A percentile compares a stretch with the other conserved stretches of the same genome.
Conservation (phyloP, 2,113 vertebrate species). For the Equus przewalskii region DNA sequence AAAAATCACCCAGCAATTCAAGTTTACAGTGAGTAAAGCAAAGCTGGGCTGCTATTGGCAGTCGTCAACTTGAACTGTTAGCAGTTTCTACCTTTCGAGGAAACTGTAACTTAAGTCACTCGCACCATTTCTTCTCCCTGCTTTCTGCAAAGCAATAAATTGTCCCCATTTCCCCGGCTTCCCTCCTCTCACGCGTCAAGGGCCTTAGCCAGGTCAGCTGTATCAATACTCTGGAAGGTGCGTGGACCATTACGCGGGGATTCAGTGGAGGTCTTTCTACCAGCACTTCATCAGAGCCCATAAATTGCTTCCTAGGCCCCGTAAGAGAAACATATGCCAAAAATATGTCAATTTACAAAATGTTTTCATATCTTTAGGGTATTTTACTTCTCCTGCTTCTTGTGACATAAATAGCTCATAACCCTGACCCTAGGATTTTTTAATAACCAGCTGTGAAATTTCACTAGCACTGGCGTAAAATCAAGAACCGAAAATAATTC, state of each 20-base stretch:
- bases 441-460: conserved; percentile 81
- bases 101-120: conserved; percentile 67
- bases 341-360: conserved; percentile 77
- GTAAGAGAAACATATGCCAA: conserved; percentile 72
- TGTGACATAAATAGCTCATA: conserved; percentile 72
- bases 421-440: conserved; percentile 54
- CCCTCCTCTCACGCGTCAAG: not conserved
- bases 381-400: conserved; percentile 74
- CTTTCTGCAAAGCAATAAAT: conserved; percentile 70
- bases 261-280: conserved; percentile 21
- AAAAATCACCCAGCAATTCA: not conserved
- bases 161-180: conserved; percentile 13
- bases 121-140: not conserved
- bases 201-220: conserved; percentile 72
- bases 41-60: not conserved
- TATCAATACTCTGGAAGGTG: conserved; percentile 75
- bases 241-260: conserved; percentile 38
- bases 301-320: conserved; percentile 70
- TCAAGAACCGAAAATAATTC: conserved; percentile 74
- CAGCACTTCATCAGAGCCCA: conserved; percentile 73
- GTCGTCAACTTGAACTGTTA: conserved; percentile 7
- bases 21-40: not conserved
- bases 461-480: conserved; percentile 74
- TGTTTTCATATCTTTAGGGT: conserved; percentile 73
- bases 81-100: conserved; percentile 67